Evolutionary conservation across 2,113 vertebrate genomes (phyloP), one percentile per base, ranked within the genome.

Genomic region (Hippocampus comes): DNA sequence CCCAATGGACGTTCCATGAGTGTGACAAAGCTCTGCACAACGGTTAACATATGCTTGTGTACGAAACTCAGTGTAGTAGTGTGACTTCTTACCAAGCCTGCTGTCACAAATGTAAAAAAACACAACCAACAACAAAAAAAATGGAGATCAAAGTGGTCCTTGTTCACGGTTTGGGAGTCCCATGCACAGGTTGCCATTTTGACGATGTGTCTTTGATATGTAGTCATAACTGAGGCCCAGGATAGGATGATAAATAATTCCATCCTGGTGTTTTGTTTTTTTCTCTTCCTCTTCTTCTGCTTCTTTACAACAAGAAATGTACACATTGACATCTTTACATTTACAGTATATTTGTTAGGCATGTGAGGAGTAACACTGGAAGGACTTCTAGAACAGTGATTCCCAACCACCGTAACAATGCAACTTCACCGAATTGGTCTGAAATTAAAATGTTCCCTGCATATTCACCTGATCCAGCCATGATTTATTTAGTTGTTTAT

Each of bases 301-400:
- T 51, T 68, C 5, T 68, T 55, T 68, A 68, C 46, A 55, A 69
- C 87, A 91, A 91, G 91, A 92, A 96, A 90, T 92, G 85, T 90
- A 91, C 88, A 91, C 88, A 85, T 84, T 88, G 83, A 87, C 88
- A 89, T 84, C 95, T 96, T 95, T 96, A 96, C 95, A 96, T 93
- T 88, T 87, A 90, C 88, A 89, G 76, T 86, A 90, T 91, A 89
- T 61, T 87, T 77, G 82, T 77, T 91, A 89, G 86, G 81, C 79
- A 84, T 87, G 85, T 87, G 73, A 78, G 75, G 75, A 76, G 73
- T 82, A 85, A 86, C 77, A 81, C 5, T 34, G 59, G 15, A 61
- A 2, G 12, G 27, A 61, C 59, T 34, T 34, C 27, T 61, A 18
- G 59, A 61, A 61, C 15, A 30, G 17, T 61, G 6, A 61, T 61